Conservation (phyloP, 2,888 invertebrate species). For the Amblyjoppa proteus region DNA sequence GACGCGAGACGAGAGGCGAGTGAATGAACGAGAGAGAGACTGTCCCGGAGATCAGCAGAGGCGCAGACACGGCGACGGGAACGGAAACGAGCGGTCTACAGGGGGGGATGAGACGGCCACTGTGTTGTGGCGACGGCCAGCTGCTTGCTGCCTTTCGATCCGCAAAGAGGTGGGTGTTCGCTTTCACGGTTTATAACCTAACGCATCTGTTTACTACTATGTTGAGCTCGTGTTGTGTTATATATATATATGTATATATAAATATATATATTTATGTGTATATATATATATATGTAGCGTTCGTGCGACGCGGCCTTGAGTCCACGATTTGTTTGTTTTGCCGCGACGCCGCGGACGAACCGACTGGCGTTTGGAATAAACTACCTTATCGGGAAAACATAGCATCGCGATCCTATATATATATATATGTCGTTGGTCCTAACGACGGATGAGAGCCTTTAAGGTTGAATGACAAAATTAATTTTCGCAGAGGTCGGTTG, state of each 20-base stretch:
- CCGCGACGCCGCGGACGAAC: background rate
- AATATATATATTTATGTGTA: too few species aligned
- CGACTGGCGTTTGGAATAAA: background rate
- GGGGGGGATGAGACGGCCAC: conserved; percentile 72
- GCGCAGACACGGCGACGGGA: conserved; percentile 9
- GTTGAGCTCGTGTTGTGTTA: background rate
- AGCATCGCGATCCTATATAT: background rate
- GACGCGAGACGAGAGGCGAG: conserved; percentile 41
- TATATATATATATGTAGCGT: conserved; percentile 1
- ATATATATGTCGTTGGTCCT: background rate
- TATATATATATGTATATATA: background rate
- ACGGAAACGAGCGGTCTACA: conserved; percentile 40
- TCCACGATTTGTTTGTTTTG: background rate
- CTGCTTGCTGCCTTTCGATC: conserved; percentile 71
- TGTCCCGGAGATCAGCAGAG: conserved; percentile 27
- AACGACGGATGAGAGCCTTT: background rate
- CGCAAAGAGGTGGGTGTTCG: conserved; percentile 71
- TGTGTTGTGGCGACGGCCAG: conserved; percentile 71
- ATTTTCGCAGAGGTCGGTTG: background rate
- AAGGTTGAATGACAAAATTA: background rate
- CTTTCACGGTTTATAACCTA: conserved; percentile 21
- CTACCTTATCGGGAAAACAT: conserved; percentile 3
- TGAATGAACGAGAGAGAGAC: conserved; percentile 73
- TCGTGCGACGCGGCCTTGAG: background rate
- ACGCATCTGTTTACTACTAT: background rate